These are phyloP conservation scores for Griposia aprilina DNA, from an alignment of 2,888 invertebrate genomes.

Conservation along the genomic window DNA sequence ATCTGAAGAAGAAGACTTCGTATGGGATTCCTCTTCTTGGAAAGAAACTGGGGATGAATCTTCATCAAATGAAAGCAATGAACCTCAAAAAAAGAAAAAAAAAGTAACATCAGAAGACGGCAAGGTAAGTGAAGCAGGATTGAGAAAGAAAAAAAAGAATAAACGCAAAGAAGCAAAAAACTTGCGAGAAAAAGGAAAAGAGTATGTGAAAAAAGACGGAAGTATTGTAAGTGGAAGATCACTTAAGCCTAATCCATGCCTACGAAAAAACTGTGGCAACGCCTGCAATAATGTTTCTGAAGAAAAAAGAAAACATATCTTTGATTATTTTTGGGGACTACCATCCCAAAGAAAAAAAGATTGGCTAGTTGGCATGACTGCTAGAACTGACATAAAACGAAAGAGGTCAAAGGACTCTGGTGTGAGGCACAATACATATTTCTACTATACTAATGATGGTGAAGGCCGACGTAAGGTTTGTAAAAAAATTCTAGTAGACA, in stretches of 20 bases:
- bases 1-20: constrained; percentile 39
- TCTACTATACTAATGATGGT: constrained; percentile 48
- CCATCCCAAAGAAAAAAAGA: constrained; percentile 33
- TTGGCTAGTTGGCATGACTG: constrained; percentile 26
- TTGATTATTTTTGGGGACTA: constrained; percentile 35
- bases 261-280: constrained; percentile 26
- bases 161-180: constrained; percentile 20
- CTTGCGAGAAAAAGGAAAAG: constrained; percentile 10
- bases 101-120: constrained; percentile 6
- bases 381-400: constrained; percentile 11
- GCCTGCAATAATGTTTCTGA: constrained; percentile 5
- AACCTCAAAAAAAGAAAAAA: constrained; percentile 6
- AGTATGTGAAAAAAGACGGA: constrained; percentile 29
- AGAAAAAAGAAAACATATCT: constrained; percentile 28
- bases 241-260: constrained; percentile 40
- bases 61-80: background rate
- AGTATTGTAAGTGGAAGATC: constrained; percentile 13
- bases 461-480: constrained; percentile 41
- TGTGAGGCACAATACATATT: constrained; percentile 21
- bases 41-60: constrained; percentile 10
- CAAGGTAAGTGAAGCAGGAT: constrained; percentile 17
- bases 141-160: constrained; percentile 21
- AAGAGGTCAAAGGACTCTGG: constrained; percentile 18
- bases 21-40: constrained; percentile 5
- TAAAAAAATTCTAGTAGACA: constrained; percentile 24